phyloP scores from a whole-genome alignment of 2,113 vertebrate genomes.

The Zingel zingel region DNA sequence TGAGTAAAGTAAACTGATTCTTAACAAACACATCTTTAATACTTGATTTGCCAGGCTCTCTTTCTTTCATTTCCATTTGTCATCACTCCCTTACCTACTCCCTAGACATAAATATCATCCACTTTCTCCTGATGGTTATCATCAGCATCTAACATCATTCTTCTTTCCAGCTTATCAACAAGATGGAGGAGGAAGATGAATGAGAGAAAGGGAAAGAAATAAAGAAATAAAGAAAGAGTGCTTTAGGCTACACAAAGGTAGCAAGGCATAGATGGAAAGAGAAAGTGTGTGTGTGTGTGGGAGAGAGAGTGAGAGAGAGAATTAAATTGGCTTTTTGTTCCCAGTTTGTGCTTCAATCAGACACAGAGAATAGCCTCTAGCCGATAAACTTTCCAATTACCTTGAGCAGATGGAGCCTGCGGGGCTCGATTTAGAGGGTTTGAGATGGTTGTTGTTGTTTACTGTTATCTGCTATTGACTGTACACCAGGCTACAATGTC shows the following conservation, averaged over 20 bases:
- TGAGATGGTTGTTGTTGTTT: slow-evolving; percentile 76
- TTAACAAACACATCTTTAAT: slow-evolving; percentile 16
- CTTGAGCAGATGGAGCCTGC: slow-evolving; percentile 72
- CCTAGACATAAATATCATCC: slow-evolving; percentile 34
- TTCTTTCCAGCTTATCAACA: slow-evolving; percentile 36
- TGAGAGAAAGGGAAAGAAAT: not conserved
- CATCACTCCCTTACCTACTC: not conserved
- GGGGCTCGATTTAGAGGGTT: slow-evolving; percentile 60
- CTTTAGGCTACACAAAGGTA: slow-evolving; percentile 15
- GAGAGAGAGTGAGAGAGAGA: slow-evolving; percentile 25
- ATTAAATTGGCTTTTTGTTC: slow-evolving; percentile 76
- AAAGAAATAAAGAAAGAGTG: not conserved
- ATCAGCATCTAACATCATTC: slow-evolving; percentile 25
- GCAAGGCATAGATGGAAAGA: slow-evolving; percentile 24
- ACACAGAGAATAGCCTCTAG: slow-evolving; percentile 67
- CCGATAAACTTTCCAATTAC: slow-evolving; percentile 81
- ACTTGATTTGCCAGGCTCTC: not conserved
- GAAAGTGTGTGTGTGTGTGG: slow-evolving; percentile 8
- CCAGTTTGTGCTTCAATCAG: slow-evolving; percentile 69
- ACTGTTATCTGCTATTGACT: slow-evolving; percentile 68
- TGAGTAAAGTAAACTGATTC: slow-evolving; percentile 10
- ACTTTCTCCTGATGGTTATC: slow-evolving; percentile 36
- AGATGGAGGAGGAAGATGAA: slow-evolving; percentile 19
- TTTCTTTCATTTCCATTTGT: slow-evolving; percentile 20
- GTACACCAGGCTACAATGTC: slow-evolving; percentile 32